Base-by-base conservation (phyloP, 2,113 vertebrate genomes). In the Eubucco bourcierii region DNA sequence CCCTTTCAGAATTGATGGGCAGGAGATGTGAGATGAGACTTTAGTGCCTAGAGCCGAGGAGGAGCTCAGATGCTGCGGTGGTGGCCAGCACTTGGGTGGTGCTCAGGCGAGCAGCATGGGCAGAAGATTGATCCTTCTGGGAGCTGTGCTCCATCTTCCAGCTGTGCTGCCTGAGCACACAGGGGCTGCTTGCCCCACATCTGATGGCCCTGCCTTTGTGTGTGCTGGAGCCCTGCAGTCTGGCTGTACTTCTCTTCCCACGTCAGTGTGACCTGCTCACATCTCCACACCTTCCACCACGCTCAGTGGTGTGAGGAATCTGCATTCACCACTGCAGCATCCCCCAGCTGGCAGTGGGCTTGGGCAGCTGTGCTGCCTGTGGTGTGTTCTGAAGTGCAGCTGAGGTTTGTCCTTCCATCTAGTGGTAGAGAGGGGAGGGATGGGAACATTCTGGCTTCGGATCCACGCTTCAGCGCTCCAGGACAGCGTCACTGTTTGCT, bases 201-300 rank as follows among this genome's bases (percentile, higher is more conserved):
- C 15, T 9, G 53, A 5, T 19, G 33, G 11, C 13, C 6, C 12
- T 46, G 60, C 86, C 59, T 73, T 18, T 37, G 5, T 28, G 66
- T 28, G 44, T 15, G 4, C 4, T 61, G 27, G 1, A 3, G 50
- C 73, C 52, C 41, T 9, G 37, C 65, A 18, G 58, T 1, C 17
- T 53, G 19, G 20, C 15, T 55, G 3, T 86, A 53, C 65, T 80
- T 25, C 1, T 8, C 41, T 52, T 29, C 15, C 52, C 53, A 4
- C 5, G 39, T 12, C 9, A 27, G 2, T 10, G 4, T 46, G 19
- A 23, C 4, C 1, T 16, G 59, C 59, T 4, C 1, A 1, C 56
- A 27, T 28, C 46, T 56, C 85, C 25, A 0, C 6, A 1, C 10
- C 31, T 29, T n/a, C 2, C 76, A 16, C 46, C 1, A 1, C 19